phyloP scores from a whole-genome alignment of 1,140 invertebrate species.

The Platyura marginata region DNA sequence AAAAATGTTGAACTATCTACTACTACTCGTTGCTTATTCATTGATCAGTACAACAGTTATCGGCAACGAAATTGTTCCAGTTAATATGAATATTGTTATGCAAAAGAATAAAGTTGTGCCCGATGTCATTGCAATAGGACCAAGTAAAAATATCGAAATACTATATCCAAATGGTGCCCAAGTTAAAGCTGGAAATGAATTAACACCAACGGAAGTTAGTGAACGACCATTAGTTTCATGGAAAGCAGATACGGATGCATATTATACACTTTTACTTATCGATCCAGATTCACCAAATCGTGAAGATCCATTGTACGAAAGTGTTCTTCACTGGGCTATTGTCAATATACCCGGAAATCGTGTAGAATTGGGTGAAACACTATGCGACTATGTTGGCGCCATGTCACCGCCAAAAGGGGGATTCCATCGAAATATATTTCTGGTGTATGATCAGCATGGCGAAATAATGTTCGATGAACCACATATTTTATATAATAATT shows the following conservation, averaged over 20 bases:
- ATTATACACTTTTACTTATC: slow-evolving; percentile 66
- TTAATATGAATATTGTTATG: not conserved
- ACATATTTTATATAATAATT: slow-evolving; percentile 3
- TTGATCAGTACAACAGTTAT: no score
- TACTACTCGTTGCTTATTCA: no score
- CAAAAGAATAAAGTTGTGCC: not conserved
- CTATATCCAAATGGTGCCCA: slow-evolving; percentile 34
- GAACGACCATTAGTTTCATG: slow-evolving; percentile 43
- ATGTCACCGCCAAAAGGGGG: slow-evolving; percentile 66
- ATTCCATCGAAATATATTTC: slow-evolving; percentile 78
- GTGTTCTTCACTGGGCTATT: slow-evolving; percentile 86
- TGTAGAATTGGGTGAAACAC: slow-evolving; percentile 47
- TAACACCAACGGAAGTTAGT: slow-evolving; percentile 58
- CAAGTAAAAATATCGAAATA: slow-evolving; percentile 22
- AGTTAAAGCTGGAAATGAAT: slow-evolving; percentile 50
- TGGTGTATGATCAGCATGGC: slow-evolving; percentile 61
- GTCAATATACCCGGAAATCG: slow-evolving; percentile 74
- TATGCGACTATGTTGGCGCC: slow-evolving; percentile 69
- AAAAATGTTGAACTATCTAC: no score
- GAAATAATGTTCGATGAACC: slow-evolving; percentile 12
- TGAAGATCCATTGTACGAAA: slow-evolving; percentile 52
- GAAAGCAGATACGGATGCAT: slow-evolving; percentile 33
- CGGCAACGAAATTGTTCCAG: not conserved
- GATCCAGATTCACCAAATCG: slow-evolving; percentile 67
- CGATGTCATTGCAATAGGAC: not conserved